Evolutionary conservation across 2,797 vertebrate species (phyloP), one percentile per base, ranked within the genome.

Genomic region (Neosilurus mollespiculum): DNA sequence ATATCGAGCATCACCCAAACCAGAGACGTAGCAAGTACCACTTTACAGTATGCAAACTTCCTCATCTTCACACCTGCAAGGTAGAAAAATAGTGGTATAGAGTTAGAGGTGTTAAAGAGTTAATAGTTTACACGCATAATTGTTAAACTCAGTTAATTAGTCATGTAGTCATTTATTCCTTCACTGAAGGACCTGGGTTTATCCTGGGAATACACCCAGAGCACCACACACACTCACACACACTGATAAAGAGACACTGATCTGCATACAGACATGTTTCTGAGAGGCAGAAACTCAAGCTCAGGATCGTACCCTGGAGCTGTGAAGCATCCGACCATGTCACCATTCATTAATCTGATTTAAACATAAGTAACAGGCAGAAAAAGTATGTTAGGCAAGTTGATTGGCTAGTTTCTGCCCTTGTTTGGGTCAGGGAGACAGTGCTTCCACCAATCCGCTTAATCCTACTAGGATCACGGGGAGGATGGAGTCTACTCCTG

Each of bases 1-100:
- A 99, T 98, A 92, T 99, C 98, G 95, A 99, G 92, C 93, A 99
- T 97, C 90, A 99, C 98, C 98, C 98, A 99, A 93, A 99, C 95
- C 94, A 99, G 94, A 86, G 98, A 99, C 90, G 98, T 99, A 96
- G 97, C 98, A 90, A 99, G 93, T 85, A 99, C 97, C 96, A 99
- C 98, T 94, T 99, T 99, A 92, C 97, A 99, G 92, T 95, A 95
- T 64, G 95, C 94, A 4, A 95, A 95, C 93, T 93, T 93, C 90
- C 95, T 92, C 94, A 96, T 99, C 90, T 87, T 87, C 14, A 73
- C 73, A 78, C 87, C 89, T 88, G 89, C 61, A 87, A 83, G 30
- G 75, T 73, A 84, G 8, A 70, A 26, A 66, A 37, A 87, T 1
- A 9, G 24, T 18, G 24, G 9, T 2, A 30, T 12, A 37, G 26